Percentiles rank a stretch among this genome's conserved stretches.
phyloP scores from a whole-genome alignment of 2,888 invertebrate genomes.

The Ochropleura plecta region DNA sequence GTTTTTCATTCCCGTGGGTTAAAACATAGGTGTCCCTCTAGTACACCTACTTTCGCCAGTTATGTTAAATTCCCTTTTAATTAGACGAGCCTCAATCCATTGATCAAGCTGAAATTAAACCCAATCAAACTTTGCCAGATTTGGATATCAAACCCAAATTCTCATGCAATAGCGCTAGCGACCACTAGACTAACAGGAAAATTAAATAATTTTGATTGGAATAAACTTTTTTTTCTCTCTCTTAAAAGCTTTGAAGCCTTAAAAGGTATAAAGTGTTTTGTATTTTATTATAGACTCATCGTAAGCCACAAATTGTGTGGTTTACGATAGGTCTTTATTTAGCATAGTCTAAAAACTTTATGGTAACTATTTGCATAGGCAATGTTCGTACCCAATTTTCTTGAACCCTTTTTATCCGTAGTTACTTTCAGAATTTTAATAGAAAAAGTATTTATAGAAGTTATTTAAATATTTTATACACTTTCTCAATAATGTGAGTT shows the following conservation, averaged over 20 bases:
- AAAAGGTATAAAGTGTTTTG: slow-evolving; percentile 17
- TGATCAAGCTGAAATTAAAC: not conserved
- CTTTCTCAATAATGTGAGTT: slow-evolving; percentile 1
- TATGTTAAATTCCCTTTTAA: not conserved
- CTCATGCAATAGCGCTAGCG: not conserved
- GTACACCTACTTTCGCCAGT: not conserved
- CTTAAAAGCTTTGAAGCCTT: not conserved
- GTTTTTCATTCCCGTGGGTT: fast-evolving
- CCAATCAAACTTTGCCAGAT: not conserved
- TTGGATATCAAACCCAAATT: not conserved
- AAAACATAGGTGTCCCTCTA: not conserved
- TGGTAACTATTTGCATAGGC: slow-evolving; percentile 31
- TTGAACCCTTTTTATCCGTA: slow-evolving; percentile 32
- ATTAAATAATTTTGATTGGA: not conserved
- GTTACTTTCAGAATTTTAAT: slow-evolving; percentile 46
- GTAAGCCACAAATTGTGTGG: slow-evolving; percentile 36
- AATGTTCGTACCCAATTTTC: slow-evolving; percentile 41
- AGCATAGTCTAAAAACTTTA: slow-evolving; percentile 42
- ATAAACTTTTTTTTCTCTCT: not conserved
- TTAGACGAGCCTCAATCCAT: not conserved
- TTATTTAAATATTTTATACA: slow-evolving; percentile 1
- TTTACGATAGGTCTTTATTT: slow-evolving; percentile 40
- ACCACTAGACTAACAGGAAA: not conserved
- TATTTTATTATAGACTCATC: slow-evolving; percentile 8
- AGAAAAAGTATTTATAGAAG: slow-evolving; percentile 23